phyloP scores from a whole-genome alignment of 2,888 invertebrate genomes.

The Azorinus chamasolen region DNA sequence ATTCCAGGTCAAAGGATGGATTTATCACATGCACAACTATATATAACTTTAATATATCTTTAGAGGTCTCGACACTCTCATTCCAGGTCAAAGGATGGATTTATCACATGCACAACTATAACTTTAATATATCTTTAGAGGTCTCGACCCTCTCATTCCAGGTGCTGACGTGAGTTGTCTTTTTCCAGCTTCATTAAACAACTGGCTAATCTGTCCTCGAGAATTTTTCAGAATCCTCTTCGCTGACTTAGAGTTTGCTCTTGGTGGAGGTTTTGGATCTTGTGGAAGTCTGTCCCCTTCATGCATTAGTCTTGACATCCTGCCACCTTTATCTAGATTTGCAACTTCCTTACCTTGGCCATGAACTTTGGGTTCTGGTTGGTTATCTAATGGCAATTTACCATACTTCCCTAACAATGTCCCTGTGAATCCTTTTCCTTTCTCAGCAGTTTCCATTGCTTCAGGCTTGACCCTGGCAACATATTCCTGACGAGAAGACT shows the following conservation, averaged over 20 bases:
- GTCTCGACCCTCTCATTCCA: constrained; percentile 37
- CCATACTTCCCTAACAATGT: constrained; percentile 76
- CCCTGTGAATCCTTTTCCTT: constrained; percentile 78
- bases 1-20: too few relatives aligned
- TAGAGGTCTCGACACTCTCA: too few relatives aligned
- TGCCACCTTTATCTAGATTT: constrained; percentile 75
- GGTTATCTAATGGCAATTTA: constrained; percentile 61
- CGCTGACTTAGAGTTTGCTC: constrained; percentile 71
- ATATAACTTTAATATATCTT: too few relatives aligned
- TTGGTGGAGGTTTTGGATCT: constrained; percentile 70
- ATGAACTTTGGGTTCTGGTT: constrained; percentile 75
- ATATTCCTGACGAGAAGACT: constrained; percentile 59
- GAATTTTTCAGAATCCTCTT: constrained; percentile 71
- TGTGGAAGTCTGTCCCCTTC: constrained; percentile 70
- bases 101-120: too few relatives aligned
- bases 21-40: too few relatives aligned
- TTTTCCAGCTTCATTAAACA: constrained; percentile 73
- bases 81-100: too few relatives aligned
- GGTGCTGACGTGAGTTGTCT: constrained; percentile 68
- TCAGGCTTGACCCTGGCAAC: constrained; percentile 76
- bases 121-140: constrained; percentile 18
- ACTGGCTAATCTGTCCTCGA: constrained; percentile 73
- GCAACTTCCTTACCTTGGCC: constrained; percentile 72
- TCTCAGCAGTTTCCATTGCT: constrained; percentile 72
- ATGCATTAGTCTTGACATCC: constrained; percentile 80